These are phyloP conservation scores for Sitophilus oryzae DNA, from an alignment of 1,140 invertebrate genomes.

Conservation along the genomic window DNA sequence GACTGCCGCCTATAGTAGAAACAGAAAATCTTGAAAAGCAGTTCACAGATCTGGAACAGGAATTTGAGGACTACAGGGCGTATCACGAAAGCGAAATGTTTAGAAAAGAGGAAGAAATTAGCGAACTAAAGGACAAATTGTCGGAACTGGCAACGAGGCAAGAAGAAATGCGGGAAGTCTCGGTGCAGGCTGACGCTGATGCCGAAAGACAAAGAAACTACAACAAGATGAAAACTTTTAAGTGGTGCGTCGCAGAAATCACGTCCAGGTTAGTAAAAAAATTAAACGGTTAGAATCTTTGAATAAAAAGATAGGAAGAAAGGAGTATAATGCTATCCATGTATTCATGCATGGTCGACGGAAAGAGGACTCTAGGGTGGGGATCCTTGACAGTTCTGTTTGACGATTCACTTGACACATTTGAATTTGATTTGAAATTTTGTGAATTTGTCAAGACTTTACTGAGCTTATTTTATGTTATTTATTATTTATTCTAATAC, in stretches of 20 bases:
- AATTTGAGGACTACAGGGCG: slow-evolving; percentile 54
- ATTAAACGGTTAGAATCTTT: background rate
- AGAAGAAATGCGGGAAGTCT: slow-evolving; percentile 22
- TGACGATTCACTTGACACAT: no score
- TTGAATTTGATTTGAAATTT: no score
- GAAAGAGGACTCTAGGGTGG: no score
- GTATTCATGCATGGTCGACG: no score
- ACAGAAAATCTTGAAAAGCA: slow-evolving; percentile 65
- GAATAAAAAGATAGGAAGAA: no score
- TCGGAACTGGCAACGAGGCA: slow-evolving; percentile 33
- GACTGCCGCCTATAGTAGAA: slow-evolving; percentile 71
- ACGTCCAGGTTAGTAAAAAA: slow-evolving; percentile 12
- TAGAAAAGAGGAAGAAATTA: slow-evolving; percentile 52
- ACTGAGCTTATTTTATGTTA: no score
- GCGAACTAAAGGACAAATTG: slow-evolving; percentile 49
- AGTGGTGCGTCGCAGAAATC: slow-evolving; percentile 28
- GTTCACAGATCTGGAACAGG: slow-evolving; percentile 65
- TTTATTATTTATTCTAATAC: no score
- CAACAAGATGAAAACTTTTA: slow-evolving; percentile 33
- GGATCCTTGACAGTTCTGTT: no score
- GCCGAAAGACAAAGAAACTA: slow-evolving; percentile 24
- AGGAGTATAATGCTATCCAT: no score
- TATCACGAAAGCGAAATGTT: slow-evolving; percentile 46
- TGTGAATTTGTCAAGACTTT: no score
- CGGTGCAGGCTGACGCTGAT: slow-evolving; percentile 28